A percentile compares a stretch with the other conserved stretches of the same genome.
Conservation (phyloP, 2,797 vertebrate genomes). For the Pogoniulus pusillus region DNA sequence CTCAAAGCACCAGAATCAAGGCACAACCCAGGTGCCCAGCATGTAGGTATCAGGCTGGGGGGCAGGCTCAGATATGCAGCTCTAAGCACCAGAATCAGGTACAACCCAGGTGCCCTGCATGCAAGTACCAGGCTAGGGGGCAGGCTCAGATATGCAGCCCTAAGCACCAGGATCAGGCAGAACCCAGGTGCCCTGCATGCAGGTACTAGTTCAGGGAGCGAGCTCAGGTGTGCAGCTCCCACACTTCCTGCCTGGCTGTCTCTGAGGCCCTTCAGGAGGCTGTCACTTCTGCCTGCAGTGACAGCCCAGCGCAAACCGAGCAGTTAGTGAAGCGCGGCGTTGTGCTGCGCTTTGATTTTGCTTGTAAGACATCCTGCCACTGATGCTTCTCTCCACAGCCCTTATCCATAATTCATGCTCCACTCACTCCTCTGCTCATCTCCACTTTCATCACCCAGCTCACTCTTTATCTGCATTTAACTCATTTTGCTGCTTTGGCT, state of each 20-base stretch:
- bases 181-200: rapidly evolving
- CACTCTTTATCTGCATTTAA: not conserved
- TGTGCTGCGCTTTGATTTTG: rapidly evolving
- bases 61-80: not conserved
- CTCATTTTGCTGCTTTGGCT: not conserved
- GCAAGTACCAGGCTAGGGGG: too few species aligned
- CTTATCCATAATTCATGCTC: not conserved
- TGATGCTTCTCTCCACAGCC: not conserved
- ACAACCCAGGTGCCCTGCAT: too few species aligned
- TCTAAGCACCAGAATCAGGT: too few species aligned
- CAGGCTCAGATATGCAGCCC: not conserved
- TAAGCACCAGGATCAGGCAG: not conserved
- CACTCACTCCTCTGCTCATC: not conserved
- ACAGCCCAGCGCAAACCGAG: rapidly evolving
- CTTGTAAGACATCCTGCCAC: not conserved
- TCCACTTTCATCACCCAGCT: not conserved
- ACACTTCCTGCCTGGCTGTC: not conserved
- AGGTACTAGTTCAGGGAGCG: too few species aligned
- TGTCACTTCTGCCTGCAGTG: not conserved
- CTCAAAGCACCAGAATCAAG: too few species aligned
- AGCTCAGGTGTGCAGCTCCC: not conserved
- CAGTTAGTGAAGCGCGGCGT: rapidly evolving
- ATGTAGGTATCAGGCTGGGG: too few species aligned
- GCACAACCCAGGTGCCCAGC: rapidly evolving
- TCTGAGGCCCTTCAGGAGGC: not conserved